These are phyloP conservation scores for Hylyphantes graminicola DNA, from an alignment of 1,140 invertebrate genomes.

Conservation along the genomic window DNA sequence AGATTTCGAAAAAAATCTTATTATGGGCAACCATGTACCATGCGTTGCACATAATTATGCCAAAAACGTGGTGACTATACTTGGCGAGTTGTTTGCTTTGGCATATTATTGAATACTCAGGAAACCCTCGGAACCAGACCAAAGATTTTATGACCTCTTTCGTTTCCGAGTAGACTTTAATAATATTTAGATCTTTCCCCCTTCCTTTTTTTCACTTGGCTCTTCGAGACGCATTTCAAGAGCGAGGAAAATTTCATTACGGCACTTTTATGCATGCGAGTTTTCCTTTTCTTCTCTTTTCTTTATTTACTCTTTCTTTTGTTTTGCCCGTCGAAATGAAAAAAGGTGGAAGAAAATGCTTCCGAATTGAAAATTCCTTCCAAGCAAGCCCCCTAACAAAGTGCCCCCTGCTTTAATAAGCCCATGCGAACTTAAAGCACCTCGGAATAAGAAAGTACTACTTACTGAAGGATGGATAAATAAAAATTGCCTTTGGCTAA, in stretches of 20 bases:
- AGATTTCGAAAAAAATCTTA: too few species aligned
- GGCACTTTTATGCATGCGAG: constrained; percentile 30
- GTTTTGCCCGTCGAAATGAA: background rate
- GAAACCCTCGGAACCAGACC: background rate
- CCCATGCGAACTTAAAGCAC: background rate
- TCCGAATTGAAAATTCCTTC: constrained; percentile 6
- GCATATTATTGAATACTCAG: too few species aligned
- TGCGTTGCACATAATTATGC: too few species aligned
- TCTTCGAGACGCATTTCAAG: background rate
- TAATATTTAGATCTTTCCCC: constrained; percentile 13
- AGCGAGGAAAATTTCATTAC: constrained; percentile 32
- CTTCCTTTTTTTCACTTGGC: background rate
- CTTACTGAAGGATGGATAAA: background rate
- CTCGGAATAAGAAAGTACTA: background rate
- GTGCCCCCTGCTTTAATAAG: background rate
- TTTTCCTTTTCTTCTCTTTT: background rate
- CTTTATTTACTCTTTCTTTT: background rate
- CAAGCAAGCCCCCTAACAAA: background rate
- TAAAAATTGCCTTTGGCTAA: background rate
- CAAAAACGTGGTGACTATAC: too few species aligned
- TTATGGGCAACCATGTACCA: too few species aligned
- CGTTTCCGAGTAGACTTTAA: constrained; percentile 26
- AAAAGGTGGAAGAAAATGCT: background rate
- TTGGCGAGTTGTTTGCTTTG: too few species aligned
- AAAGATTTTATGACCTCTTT: constrained; percentile 11